Evolutionary conservation across 1,140 invertebrate genomes (phyloP).

Genomic region (Zaprionus nigranus): DNA sequence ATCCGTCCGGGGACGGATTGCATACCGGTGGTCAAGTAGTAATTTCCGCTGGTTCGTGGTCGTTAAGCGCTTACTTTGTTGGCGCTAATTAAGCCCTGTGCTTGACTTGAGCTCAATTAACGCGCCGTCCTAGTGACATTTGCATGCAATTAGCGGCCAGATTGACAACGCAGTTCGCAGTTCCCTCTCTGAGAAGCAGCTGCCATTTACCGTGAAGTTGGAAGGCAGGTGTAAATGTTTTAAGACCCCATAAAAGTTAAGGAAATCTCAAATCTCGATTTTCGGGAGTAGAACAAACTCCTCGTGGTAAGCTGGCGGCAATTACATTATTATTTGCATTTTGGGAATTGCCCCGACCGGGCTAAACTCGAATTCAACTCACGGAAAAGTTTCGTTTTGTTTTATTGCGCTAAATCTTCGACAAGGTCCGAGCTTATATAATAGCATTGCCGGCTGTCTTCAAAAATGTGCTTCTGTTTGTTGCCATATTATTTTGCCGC

Average conservation of each 20-base stretch:
- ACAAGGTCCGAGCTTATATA: constrained; percentile 57
- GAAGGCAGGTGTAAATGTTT: constrained; percentile 62
- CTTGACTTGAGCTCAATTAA: constrained; percentile 73
- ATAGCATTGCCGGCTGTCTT: constrained; percentile 54
- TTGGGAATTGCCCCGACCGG: constrained; percentile 48
- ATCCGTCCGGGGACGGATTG: neutral
- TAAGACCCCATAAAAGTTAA: constrained; percentile 65
- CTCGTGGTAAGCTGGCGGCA: constrained; percentile 50
- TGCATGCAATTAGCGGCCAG: constrained; percentile 63
- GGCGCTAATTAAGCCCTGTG: constrained; percentile 68
- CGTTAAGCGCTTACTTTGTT: constrained; percentile 54
- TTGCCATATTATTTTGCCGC: constrained; percentile 30
- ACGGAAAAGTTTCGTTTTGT: constrained; percentile 25
- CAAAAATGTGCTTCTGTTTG: constrained; percentile 52
- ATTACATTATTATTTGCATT: constrained; percentile 79
- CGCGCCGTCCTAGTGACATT: constrained; percentile 39
- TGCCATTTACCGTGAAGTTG: neutral
- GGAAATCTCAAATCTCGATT: constrained; percentile 21
- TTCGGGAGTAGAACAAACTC: constrained; percentile 24
- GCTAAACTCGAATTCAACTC: constrained; percentile 34
- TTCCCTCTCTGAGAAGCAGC: neutral
- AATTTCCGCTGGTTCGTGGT: constrained; percentile 38
- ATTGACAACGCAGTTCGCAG: constrained; percentile 37
- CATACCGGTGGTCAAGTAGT: constrained; percentile 36
- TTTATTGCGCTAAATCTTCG: constrained; percentile 68